Base-by-base conservation (phyloP, 23 tunicate species). In the Styela clava region DNA sequence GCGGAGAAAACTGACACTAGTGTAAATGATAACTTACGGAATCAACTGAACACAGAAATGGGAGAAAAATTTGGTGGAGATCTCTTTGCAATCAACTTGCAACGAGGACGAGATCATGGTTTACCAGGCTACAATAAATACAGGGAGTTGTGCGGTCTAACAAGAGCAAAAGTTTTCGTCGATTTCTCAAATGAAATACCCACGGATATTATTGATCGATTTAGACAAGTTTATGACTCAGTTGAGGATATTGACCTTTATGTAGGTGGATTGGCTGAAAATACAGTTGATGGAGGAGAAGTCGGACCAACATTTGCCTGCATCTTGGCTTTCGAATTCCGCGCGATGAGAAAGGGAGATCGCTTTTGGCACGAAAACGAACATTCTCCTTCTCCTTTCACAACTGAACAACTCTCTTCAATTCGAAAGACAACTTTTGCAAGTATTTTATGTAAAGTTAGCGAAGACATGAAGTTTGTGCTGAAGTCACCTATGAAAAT, bases 91-190 rank as follows among this genome's bases (percentile, higher is more conserved):
- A 81, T 94, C 25, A 94, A 94, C 79, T 61, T 94, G 1, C 89
- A 88, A 63, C n/a, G 98, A 44, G 98, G 94, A 29, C 63, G 98
- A 69, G 98, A 88, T 56, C 98, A 94, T 64, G 98, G 98, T 2
- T 25, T 88, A 31, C 89, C 92, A 33, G 86, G 86, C 62, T 94
- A 94, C 79, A 94, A 94, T 70, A 36, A 81, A 1, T 94, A 78
- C 70, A 65, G 98, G 31, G 94, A 68, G 36, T 88, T 94, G 37
- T 88, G 84, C 63, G 98, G 98, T 7, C 68, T 87, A 34, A 76
- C 69, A 1, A 78, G 64, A 68, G 93, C 92, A 12, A 61, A 31
- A 69, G 63, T 28, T 5, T 88, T 88, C 68, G 9, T 28, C 3
- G 88, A 79, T 22, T 69, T 88, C 0, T 24, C 20, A 5, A 56